phyloP scores from a whole-genome alignment of 2,113 vertebrate genomes.

The Vimba vimba region DNA sequence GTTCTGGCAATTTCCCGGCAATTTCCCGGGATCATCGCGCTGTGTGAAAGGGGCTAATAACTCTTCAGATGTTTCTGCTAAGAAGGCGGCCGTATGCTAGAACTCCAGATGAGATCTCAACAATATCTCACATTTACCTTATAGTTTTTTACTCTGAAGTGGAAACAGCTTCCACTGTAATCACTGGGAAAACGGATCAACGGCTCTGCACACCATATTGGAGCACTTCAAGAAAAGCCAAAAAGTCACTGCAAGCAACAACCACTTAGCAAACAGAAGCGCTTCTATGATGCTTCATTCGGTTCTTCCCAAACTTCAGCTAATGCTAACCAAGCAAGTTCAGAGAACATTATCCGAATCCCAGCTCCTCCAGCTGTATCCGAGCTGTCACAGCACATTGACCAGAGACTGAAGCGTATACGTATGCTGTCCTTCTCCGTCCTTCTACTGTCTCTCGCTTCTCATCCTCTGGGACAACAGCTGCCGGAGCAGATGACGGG shows the following conservation, averaged over 20 bases:
- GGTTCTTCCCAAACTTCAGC: not conserved
- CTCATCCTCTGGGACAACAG: conserved; percentile 57
- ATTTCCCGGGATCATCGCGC: too few relatives aligned
- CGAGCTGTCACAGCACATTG: conserved; percentile 51
- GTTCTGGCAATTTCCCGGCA: too few relatives aligned
- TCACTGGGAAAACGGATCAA: not conserved
- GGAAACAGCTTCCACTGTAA: not conserved
- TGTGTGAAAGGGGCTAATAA: too few relatives aligned
- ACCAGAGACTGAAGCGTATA: conserved; percentile 17
- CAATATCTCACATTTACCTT: not conserved
- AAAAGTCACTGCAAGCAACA: too few relatives aligned
- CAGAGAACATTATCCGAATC: not conserved
- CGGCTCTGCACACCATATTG: not conserved
- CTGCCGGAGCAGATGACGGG: conserved; percentile 58
- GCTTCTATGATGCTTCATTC: not conserved
- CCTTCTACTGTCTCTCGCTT: conserved; percentile 38
- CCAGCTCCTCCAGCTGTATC: conserved; percentile 21
- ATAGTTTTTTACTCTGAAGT: too few relatives aligned
- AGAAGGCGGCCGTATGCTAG: too few relatives aligned
- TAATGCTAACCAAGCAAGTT: conserved; percentile 1
- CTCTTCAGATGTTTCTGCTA: too few relatives aligned
- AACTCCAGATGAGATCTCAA: too few relatives aligned
- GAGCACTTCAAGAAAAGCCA: not conserved
- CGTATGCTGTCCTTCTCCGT: conserved; percentile 13
- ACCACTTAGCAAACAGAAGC: not conserved